Percentiles rank a stretch among this genome's conserved stretches.
Evolutionary conservation across 2,888 invertebrate genomes (phyloP).

Genomic region (Horisme vitalbata): DNA sequence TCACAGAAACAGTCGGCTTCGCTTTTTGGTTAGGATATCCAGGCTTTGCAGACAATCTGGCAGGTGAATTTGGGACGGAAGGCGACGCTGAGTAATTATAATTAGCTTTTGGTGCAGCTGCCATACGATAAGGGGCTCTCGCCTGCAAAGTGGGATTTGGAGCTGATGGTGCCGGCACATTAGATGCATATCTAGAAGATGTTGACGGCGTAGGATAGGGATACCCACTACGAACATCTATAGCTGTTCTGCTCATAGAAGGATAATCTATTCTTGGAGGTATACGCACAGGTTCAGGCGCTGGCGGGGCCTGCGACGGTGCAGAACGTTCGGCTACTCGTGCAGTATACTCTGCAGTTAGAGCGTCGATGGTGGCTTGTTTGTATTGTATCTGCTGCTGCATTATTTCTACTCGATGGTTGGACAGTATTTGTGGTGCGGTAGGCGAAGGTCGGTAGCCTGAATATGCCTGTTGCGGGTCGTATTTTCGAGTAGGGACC

Average conservation of each 20-base stretch:
- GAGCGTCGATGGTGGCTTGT: slow-evolving; percentile 55
- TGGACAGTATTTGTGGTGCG: slow-evolving; percentile 56
- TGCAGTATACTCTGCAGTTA: slow-evolving; percentile 58
- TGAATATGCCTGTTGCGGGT: slow-evolving; percentile 72
- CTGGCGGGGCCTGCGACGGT: slow-evolving; percentile 54
- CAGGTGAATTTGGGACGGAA: slow-evolving; percentile 65
- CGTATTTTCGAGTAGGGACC: slow-evolving; percentile 67
- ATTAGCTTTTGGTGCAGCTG: slow-evolving; percentile 58
- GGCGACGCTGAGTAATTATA: slow-evolving; percentile 60
- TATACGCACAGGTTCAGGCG: slow-evolving; percentile 56
- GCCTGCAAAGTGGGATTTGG: slow-evolving; percentile 58
- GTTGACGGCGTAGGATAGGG: slow-evolving; percentile 66
- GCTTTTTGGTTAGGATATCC: slow-evolving; percentile 70
- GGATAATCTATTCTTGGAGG: slow-evolving; percentile 60
- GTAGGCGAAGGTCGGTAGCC: slow-evolving; percentile 65
- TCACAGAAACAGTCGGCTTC: slow-evolving; percentile 77
- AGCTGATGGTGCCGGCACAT: slow-evolving; percentile 52
- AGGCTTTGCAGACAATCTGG: slow-evolving; percentile 61
- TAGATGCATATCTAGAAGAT: slow-evolving; percentile 59
- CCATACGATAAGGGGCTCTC: slow-evolving; percentile 56
- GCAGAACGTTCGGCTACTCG: slow-evolving; percentile 62
- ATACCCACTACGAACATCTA: slow-evolving; percentile 59
- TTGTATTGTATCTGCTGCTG: slow-evolving; percentile 61
- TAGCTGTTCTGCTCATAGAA: slow-evolving; percentile 47
- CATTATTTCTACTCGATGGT: slow-evolving; percentile 63